Percentiles rank a stretch among this genome's conserved stretches.
Conservation (phyloP, 2,797 vertebrate genomes). For the Anas acuta region DNA sequence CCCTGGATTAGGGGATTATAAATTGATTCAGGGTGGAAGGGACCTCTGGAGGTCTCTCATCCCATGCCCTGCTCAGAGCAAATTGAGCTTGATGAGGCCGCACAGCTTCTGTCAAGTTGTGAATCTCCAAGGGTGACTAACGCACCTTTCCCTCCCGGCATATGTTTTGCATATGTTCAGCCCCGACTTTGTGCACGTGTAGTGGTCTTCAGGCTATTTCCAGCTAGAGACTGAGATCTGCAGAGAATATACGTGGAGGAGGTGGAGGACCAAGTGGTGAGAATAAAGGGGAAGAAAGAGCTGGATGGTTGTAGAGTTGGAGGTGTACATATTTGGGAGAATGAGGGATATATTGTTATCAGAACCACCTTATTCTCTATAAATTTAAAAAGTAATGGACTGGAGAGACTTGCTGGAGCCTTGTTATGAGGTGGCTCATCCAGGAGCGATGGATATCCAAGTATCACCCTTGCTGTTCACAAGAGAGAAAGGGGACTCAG, state of each 20-base stretch:
- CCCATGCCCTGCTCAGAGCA: background rate
- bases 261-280: background rate
- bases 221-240: background rate
- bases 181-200: accelerated
- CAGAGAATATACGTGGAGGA: background rate
- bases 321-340: background rate
- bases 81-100: background rate
- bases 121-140: background rate
- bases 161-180: accelerated
- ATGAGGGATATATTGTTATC: background rate
- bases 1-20: background rate
- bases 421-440: background rate
- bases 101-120: background rate
- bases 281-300: background rate
- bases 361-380: background rate
- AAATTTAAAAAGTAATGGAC: background rate
- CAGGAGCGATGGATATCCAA: background rate
- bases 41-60: background rate
- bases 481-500: background rate
- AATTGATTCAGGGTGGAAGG: background rate
- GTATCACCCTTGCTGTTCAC: background rate
- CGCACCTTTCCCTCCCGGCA: background rate
- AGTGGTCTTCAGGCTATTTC: background rate
- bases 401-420: background rate
- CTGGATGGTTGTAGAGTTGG: background rate